Base-by-base conservation (phyloP, 1,140 invertebrate genomes). In the Platyscapa corneri region DNA sequence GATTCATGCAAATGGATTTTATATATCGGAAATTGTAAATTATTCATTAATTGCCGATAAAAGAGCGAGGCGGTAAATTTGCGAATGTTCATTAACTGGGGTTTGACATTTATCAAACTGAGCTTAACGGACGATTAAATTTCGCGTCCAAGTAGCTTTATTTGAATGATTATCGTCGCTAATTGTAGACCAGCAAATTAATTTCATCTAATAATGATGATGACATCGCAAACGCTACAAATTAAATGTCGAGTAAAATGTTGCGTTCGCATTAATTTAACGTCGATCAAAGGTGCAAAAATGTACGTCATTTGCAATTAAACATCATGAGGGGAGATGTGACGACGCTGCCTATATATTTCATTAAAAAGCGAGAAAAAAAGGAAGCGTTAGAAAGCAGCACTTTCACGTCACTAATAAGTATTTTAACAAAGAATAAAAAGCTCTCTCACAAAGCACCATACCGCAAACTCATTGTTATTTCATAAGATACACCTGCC, bases 401-500 rank as follows among this genome's bases (percentile, higher is more conserved):
- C n/a, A 39, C 37, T 39, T 74, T 79, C 56, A 30, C 56, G 56
- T 65, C 20, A 56, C 56, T 79, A 76, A 83, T 76, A 83, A 60
- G 72, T 42, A 65, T 76, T 65, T 76, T 16, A 42, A 53, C 16
- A 46, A 30, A 76, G 39, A 67, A 42, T 60, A 76, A 76, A 76
- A 42, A 37, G 80, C 30, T 81, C 65, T 81, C 65, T 42, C 79
- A 34, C 80, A 72, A 72, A 53, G 75, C 10, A 3, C 20, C 49
- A 27, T 76, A 74, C 72, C 83, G 75, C 75, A 49, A 79, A 79
- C 83, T 84, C 83, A 84, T 78, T 72, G 64, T 84, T 79, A 67
- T 78, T 83, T 75, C 27, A 46, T 10, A 64, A 79, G 34, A 79
- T 77, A 49, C 46, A 23, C 20, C n/a, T 6, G 0, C 46, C 0